A percentile compares a stretch with the other conserved stretches of the same genome.
Conservation (phyloP, 2,888 invertebrate genomes). For the Cheiracanthium punctorium region DNA sequence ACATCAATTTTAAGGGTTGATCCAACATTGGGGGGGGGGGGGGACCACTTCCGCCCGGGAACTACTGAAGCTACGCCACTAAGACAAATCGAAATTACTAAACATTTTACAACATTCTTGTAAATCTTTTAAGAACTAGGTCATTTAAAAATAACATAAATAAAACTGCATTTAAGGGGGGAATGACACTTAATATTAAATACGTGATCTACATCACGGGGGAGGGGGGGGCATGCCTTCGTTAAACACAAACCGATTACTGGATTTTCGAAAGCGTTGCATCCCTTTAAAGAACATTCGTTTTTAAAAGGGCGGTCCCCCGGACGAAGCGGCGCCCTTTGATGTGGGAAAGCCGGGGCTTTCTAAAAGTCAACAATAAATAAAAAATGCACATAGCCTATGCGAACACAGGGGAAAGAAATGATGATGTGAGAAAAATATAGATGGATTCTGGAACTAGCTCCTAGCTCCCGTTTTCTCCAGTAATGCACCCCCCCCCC, state of each 20-base stretch:
- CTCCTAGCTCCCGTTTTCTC: no score
- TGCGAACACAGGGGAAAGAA: slow-evolving; percentile 23
- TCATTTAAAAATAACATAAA: no score
- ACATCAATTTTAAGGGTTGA: no score
- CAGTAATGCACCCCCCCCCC: slow-evolving; percentile 30
- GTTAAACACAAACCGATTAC: not conserved
- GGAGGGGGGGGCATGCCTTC: not conserved
- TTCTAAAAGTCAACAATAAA: slow-evolving; percentile 49
- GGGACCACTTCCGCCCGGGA: no score
- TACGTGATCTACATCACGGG: no score
- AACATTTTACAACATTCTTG: no score
- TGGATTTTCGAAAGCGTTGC: slow-evolving; percentile 9
- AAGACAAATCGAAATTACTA: no score
- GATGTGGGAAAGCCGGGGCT: slow-evolving; percentile 28
- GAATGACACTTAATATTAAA: no score
- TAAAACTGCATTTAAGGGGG: no score
- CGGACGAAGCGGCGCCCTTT: slow-evolving; percentile 34
- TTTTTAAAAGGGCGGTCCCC: slow-evolving; percentile 32
- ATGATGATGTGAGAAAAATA: slow-evolving; percentile 51
- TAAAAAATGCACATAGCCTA: not conserved
- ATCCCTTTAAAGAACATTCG: slow-evolving; percentile 32
- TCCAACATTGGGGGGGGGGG: no score
- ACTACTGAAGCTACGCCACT: no score
- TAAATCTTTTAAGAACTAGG: no score
- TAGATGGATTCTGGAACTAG: slow-evolving; percentile 25